phyloP scores from a whole-genome alignment of 2,797 vertebrate genomes.

The Parauchenoglanis punctatus region DNA sequence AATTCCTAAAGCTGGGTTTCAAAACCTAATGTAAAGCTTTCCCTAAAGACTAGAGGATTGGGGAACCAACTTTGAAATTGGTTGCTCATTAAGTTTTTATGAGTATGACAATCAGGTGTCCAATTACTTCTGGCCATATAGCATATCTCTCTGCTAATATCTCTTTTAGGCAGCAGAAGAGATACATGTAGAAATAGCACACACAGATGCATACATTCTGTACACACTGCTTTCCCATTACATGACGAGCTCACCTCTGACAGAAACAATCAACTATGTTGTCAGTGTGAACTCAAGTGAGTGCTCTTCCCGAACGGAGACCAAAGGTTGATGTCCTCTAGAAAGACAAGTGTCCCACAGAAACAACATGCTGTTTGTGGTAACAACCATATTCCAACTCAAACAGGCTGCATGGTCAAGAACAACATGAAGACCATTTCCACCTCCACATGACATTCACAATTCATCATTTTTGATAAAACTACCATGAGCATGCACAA shows the following conservation, averaged over 20 bases:
- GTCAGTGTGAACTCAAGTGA: conserved; percentile 67
- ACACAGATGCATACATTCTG: conserved; percentile 40
- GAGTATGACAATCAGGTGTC: not conserved
- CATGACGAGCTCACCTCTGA: conserved; percentile 71
- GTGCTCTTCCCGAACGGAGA: conserved; percentile 68
- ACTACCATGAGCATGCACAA: conserved; percentile 60
- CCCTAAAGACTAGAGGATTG: not conserved
- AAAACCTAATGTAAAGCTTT: not conserved
- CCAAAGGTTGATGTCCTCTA: conserved; percentile 71
- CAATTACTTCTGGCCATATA: not conserved
- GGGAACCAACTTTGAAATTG: not conserved
- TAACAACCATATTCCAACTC: conserved; percentile 72
- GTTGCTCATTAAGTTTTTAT: not conserved
- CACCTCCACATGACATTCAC: conserved; percentile 42
- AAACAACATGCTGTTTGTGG: conserved; percentile 67
- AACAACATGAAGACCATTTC: conserved; percentile 66
- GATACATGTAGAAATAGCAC: conserved; percentile 46
- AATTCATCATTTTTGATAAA: conserved; percentile 64
- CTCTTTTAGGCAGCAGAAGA: not conserved
- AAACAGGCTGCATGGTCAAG: conserved; percentile 70
- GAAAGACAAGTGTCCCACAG: conserved; percentile 76
- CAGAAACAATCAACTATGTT: conserved; percentile 69
- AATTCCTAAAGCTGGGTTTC: not conserved
- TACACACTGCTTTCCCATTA: conserved; percentile 65
- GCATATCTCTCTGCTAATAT: not conserved